Base-by-base conservation (phyloP, 2,797 vertebrate species). In the Acridotheres tristis region DNA sequence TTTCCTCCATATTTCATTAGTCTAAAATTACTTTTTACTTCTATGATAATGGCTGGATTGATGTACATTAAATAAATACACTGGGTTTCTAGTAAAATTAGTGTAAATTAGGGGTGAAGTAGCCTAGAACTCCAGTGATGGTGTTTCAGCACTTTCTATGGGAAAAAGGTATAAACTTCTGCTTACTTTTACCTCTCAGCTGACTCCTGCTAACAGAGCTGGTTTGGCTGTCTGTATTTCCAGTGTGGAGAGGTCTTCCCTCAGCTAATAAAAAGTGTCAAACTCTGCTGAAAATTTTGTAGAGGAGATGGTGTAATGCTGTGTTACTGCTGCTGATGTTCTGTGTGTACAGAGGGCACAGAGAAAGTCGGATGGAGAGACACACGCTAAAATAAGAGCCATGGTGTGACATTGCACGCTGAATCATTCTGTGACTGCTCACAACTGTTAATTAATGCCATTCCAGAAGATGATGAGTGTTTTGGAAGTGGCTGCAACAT, bases 321-420 rank as follows among this genome's bases (percentile, higher is more conserved):
- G 54, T 0, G 0, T 18, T 78, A 47, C 61, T 82, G 61, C 68
- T 72, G 51, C 5, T 82, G 18, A 20, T 74, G n/a, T 77, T 29
- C 16, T n/a, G 16, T n/a, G 62, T 42, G 20, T 75, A 13, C 0
- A 1, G 48, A 58, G 29, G 11, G 3, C 27, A 47, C 40, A 0
- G 1, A 19, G 45, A n/a, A 80, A 48, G 57, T 43, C 21, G 19
- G 22, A 22, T 1, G 21, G 50, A 23, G 53, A 85, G 16, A n/a
- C 19, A 29, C 2, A 2, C 38, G 17, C 29, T 36, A 62, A 69
- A 22, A 54, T 23, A 25, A 83, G 55, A 79, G 42, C 27, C 25
- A 10, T 1, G 0, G 13, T 13, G 30, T 74, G 57, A 50, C 65
- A 71, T 82, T 4, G 45, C 5, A 0, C 51, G 61, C 38, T 79